phyloP scores from a whole-genome alignment of 2,888 invertebrate genomes.

The Odontocerum albicorne region DNA sequence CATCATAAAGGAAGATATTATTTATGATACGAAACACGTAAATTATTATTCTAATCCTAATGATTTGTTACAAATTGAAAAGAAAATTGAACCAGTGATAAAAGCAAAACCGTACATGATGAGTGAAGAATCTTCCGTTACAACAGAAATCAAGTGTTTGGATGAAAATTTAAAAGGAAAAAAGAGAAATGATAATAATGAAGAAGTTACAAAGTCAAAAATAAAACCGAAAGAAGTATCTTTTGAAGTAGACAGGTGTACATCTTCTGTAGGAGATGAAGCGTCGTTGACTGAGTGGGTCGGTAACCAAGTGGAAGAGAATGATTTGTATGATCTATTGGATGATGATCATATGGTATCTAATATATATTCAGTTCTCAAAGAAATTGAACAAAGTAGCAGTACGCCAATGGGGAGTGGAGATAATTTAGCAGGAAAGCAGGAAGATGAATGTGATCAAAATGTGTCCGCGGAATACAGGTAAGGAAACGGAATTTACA shows the following conservation, averaged over 20 bases:
- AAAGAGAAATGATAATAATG: conserved; percentile 1
- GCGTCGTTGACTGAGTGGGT: conserved; percentile 16
- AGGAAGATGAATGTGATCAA: conserved; percentile 37
- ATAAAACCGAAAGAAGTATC: conserved; percentile 25
- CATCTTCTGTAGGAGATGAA: conserved; percentile 3
- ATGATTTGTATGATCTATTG: conserved; percentile 23
- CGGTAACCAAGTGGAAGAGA: conserved; percentile 9
- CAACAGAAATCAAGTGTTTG: background rate
- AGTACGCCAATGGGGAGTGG: conserved; percentile 41
- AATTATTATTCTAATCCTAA: background rate
- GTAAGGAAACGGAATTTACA: conserved; percentile 42
- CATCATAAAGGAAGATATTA: conserved; percentile 7
- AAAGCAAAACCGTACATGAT: conserved; percentile 13
- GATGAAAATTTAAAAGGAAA: conserved; percentile 2
- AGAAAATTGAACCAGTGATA: conserved; percentile 28
- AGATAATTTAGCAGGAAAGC: conserved; percentile 46
- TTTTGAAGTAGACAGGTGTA: conserved; percentile 15
- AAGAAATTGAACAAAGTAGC: conserved; percentile 50
- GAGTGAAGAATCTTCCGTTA: background rate
- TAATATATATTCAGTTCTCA: conserved; percentile 56
- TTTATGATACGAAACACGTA: background rate
- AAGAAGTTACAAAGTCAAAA: background rate
- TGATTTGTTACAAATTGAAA: conserved; percentile 17
- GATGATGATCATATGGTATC: conserved; percentile 48
- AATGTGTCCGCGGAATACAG: conserved; percentile 39